phyloP scores from a whole-genome alignment of 2,888 invertebrate species.

The Buathra laborator region DNA sequence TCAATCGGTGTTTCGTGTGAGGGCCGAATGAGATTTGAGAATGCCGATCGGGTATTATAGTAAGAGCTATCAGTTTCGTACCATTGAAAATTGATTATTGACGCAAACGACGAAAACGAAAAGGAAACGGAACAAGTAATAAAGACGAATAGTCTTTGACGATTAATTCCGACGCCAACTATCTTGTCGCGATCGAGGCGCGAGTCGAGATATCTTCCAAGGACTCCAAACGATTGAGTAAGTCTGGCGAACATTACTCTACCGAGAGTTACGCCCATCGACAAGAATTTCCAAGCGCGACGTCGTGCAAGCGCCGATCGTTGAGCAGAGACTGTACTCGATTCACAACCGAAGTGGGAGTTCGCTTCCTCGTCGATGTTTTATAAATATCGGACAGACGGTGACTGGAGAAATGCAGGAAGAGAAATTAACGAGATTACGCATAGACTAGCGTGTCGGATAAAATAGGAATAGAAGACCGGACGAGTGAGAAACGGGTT shows the following conservation, averaged over 20 bases:
- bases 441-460: neutral
- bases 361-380: constrained; percentile 25
- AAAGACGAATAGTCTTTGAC: neutral
- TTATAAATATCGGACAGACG: constrained; percentile 6
- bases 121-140: constrained; percentile 38
- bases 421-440: constrained; percentile 48
- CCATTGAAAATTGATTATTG: constrained; percentile 28
- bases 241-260: constrained; percentile 7
- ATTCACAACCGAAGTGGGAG: neutral
- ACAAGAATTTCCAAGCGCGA: constrained; percentile 45
- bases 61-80: neutral
- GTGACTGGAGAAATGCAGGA: constrained; percentile 39
- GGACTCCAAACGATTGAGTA: neutral
- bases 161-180: constrained; percentile 5
- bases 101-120: neutral
- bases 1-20: constrained; percentile 63
- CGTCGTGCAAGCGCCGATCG: constrained; percentile 9
- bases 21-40: constrained; percentile 51
- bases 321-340: neutral
- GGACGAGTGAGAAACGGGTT: constrained; percentile 48
- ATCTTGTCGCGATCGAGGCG: constrained; percentile 28
- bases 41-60: constrained; percentile 42
- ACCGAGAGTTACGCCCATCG: constrained; percentile 12
- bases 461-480: constrained; percentile 39
- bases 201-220: constrained; percentile 30